These are phyloP conservation scores for Entomobrya proxima DNA, from an alignment of 2,888 invertebrate genomes.

Conservation along the genomic window DNA sequence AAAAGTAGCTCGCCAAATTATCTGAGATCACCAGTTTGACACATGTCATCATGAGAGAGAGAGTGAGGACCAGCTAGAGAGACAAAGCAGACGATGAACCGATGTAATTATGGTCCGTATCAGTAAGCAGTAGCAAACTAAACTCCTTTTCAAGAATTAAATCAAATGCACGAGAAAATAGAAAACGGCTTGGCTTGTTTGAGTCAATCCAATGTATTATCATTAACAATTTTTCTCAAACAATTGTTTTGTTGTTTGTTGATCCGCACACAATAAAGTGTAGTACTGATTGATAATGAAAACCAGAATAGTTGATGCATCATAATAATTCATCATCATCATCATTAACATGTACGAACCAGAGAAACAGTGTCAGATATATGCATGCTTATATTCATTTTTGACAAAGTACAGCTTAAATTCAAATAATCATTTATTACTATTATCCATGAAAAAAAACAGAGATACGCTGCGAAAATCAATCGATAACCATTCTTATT, in stretches of 20 bases:
- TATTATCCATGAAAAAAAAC: constrained; percentile 18
- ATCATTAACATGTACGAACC: background rate
- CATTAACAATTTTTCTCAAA: background rate
- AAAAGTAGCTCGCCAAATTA: too few relatives aligned
- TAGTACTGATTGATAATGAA: background rate
- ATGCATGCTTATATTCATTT: background rate
- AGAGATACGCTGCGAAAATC: constrained; percentile 41
- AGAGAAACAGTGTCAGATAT: background rate
- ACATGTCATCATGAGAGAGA: background rate
- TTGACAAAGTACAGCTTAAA: background rate
- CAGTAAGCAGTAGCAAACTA: background rate
- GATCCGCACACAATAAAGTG: background rate
- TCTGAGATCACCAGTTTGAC: too few relatives aligned
- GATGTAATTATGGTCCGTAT: background rate
- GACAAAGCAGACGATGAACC: background rate
- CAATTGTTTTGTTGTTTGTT: background rate
- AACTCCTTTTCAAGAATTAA: background rate
- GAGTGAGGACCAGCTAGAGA: background rate
- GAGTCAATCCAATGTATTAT: too few relatives aligned
- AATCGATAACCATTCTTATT: constrained; percentile 52
- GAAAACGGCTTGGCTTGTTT: too few relatives aligned
- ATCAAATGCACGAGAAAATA: too few relatives aligned
- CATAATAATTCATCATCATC: background rate
- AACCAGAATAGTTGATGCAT: constrained; percentile 7
- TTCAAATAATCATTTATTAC: constrained; percentile 29